Base-by-base conservation (phyloP, 1,140 invertebrate species). In the Drosophila bocqueti region DNA sequence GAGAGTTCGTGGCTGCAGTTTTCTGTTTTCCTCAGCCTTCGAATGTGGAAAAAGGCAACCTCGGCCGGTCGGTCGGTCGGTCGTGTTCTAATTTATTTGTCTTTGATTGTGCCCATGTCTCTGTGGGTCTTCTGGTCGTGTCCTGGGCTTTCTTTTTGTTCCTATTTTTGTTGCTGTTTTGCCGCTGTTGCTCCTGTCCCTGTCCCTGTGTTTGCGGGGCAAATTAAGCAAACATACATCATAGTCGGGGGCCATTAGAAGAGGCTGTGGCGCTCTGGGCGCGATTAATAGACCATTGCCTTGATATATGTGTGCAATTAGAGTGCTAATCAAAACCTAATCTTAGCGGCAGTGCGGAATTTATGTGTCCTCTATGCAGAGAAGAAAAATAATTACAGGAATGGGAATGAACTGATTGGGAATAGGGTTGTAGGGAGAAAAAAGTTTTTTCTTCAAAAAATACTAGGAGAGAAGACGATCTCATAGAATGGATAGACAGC, bases 71-170 rank as follows among this genome's bases (percentile, higher is more conserved):
- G 45, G 46, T 50, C 26, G 26, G 85, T 50, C 26, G 26, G 85
- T 90, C 85, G 85, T 90, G 85, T 90, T 90, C 85, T 90, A 90
- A 90, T 90, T 90, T 90, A 90, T 90, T 90, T 90, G 85, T 90
- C 81, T 90, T 85, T 90, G 85, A 90, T 90, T 90, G 85, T 85
- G 85, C 59, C 83, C 83, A 87, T 83, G 84, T 89, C 81, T 72
- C 36, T 45, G 42, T 21, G 57, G 66, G 74, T 64, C 65, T 73
- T 65, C 47, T 49, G 47, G 65, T 87, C 84, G 84, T 87, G 84
- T 75, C 81, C 73, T 50, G 63, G 62, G 45, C 81, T 81, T 69
- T 81, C 75, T 73, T 79, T 71, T 52, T 43, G 18, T 62, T 50
- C 60, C 26, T 34, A 24, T 69, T 59, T 59, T 11, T 31, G 8